Percentiles rank a stretch among this genome's conserved stretches.
Conservation (phyloP, 2,888 invertebrate genomes). For the Alsophila aescularia region DNA sequence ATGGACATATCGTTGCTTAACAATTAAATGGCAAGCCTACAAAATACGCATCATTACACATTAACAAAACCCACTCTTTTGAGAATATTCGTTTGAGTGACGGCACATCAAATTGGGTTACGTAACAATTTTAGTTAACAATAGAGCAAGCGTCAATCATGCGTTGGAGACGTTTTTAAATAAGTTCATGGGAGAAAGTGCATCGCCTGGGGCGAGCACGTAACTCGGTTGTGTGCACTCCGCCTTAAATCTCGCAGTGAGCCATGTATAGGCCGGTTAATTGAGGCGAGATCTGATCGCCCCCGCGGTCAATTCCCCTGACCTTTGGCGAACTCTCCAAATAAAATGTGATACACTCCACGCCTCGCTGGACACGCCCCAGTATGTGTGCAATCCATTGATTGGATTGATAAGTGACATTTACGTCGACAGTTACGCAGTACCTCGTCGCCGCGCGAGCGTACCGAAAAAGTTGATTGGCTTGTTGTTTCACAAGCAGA, state of each 20-base stretch:
- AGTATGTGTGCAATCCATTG: conserved; percentile 44
- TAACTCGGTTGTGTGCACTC: conserved; percentile 49
- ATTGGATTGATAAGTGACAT: conserved; percentile 50
- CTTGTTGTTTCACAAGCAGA: conserved; percentile 39
- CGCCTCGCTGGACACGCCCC: conserved; percentile 27
- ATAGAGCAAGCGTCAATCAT: conserved; percentile 73
- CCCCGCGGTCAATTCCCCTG: conserved; percentile 54
- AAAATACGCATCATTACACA: conserved; percentile 80
- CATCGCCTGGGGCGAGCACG: conserved; percentile 60
- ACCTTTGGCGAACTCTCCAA: conserved; percentile 47
- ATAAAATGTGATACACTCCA: conserved; percentile 38
- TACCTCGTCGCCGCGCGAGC: neutral
- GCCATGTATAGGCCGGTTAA: conserved; percentile 59
- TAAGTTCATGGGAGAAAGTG: conserved; percentile 80
- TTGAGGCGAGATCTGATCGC: conserved; percentile 56
- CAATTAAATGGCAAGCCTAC: conserved; percentile 79
- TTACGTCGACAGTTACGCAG: conserved; percentile 38
- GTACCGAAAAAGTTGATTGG: conserved; percentile 39
- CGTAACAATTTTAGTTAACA: conserved; percentile 71
- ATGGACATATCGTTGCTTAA: conserved; percentile 71
- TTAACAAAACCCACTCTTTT: conserved; percentile 74
- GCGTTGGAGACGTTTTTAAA: conserved; percentile 81
- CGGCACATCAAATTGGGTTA: conserved; percentile 74
- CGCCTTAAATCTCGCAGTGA: conserved; percentile 39
- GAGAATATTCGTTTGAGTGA: conserved; percentile 71